Evolutionary conservation across 35 echinoderm and acorn worm genomes (phyloP), one percentile per base, ranked within the genome.

Genomic region (Acanthaster planci): DNA sequence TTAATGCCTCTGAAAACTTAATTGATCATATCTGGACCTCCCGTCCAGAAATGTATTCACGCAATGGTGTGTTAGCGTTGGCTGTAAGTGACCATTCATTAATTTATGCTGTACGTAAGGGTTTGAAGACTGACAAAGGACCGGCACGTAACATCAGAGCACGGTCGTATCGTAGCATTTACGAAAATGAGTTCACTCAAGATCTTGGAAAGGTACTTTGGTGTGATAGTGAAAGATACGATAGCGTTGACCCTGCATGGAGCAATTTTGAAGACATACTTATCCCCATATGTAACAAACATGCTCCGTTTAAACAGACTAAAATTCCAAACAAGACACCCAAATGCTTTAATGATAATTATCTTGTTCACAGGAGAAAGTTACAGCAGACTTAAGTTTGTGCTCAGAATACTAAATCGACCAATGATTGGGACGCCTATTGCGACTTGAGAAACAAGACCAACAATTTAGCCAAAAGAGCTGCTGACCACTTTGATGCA

Each of bases 301-400:
- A 67, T 34, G 60, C 60, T 67, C 60, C 60, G 19, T 23, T 67
- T 67, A 67, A 67, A 67, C 60, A 67, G 27, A 67, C 27, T 67
- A 67, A 67, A 67, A 34, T 67, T 67, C 60, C 60, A 22, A 67
- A 67, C 60, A 67, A n/a, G 60, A 34, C 60, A 22, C 60, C 60
- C 27, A 67, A 34, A 16, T 67, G 60, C 18, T 34, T 67, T 23
- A 67, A 67, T 26, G 60, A 67, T 26, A 23, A 67, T 18, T 67
- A 67, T 23, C 60, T 67, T 67, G 60, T 67, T 27, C 7, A 30
- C 1, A 67, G 60, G 22, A 67, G 27, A 67, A 26, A 67, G 22
- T 4, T 67, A 23, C 18, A 67, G 22, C 60, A 67, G 27, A 34
- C 60, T 67, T 22, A 67, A 27, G 27, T 67, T 67, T 23, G 32